phyloP scores from a whole-genome alignment of 2,797 vertebrate species.

The Oceanodroma leucorhoa region DNA sequence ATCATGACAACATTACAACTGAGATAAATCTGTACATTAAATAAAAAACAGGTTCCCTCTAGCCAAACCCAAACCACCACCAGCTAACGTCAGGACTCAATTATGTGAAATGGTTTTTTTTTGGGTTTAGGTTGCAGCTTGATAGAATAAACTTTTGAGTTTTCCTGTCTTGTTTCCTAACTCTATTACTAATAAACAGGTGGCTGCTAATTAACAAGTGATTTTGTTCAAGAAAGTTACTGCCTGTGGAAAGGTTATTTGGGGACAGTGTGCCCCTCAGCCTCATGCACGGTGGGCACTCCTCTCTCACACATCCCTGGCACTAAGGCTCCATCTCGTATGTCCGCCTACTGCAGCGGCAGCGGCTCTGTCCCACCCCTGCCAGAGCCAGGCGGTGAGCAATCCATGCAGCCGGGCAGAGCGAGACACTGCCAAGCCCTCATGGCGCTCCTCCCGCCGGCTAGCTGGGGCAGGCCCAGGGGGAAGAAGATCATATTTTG shows the following conservation, averaged over 20 bases:
- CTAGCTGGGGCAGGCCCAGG: neutral
- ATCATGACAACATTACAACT: neutral
- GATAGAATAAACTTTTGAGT: neutral
- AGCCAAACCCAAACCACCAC: neutral
- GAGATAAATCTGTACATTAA: neutral
- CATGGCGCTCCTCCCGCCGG: fast-evolving
- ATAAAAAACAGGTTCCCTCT: neutral
- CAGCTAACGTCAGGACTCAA: neutral
- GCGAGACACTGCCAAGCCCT: fast-evolving
- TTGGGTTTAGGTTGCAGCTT: neutral
- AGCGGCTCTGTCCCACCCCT: neutral
- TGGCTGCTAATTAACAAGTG: neutral
- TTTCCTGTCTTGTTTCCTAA: neutral
- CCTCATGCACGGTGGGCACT: fast-evolving
- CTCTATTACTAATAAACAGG: neutral
- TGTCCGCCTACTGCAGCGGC: neutral
- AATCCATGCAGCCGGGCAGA: neutral
- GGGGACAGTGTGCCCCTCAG: neutral
- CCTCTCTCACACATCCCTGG: neutral
- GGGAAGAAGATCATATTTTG: neutral
- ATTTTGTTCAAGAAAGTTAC: neutral
- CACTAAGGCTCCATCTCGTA: fast-evolving
- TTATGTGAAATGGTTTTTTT: neutral
- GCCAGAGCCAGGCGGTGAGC: fast-evolving
- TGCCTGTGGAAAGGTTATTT: neutral